Evolutionary conservation across 2,113 vertebrate species (phyloP).

Genomic region (Camelus dromedarius): DNA sequence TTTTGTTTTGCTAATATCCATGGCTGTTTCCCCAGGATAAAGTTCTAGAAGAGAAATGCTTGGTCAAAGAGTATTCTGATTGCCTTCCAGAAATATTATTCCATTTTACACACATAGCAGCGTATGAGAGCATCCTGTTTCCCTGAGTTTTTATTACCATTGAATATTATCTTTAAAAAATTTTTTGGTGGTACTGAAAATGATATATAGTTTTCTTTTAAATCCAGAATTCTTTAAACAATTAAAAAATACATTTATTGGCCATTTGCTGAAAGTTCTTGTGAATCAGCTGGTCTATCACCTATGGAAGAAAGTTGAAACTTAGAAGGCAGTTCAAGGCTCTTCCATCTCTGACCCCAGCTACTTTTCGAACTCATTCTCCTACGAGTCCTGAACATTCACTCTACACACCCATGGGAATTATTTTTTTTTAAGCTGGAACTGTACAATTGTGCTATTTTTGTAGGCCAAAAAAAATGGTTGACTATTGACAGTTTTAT

Average conservation of each 20-base stretch:
- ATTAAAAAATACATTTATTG: conserved; percentile 32
- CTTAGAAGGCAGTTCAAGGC: background rate
- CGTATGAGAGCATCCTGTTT: background rate
- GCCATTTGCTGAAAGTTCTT: conserved; percentile 13
- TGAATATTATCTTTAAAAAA: background rate
- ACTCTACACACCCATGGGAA: background rate
- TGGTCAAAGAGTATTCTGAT: conserved; percentile 3
- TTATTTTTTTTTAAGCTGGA: background rate
- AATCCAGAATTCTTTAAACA: conserved; percentile 28
- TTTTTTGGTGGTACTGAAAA: conserved; percentile 12
- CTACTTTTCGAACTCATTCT: background rate
- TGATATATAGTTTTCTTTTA: background rate
- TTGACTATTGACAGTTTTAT: background rate
- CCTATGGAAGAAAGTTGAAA: background rate
- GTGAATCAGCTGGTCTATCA: background rate
- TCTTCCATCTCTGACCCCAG: background rate
- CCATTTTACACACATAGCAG: background rate
- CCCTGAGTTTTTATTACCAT: conserved; percentile 1
- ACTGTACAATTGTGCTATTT: background rate
- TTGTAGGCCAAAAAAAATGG: background rate
- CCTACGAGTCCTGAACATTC: background rate
- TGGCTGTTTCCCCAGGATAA: background rate
- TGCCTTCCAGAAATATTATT: conserved; percentile 34
- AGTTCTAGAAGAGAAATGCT: background rate
- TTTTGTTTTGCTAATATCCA: background rate